A percentile compares a stretch with the other conserved stretches of the same genome.
Conservation (phyloP, 2,888 invertebrate species). For the Plutella xylostella region DNA sequence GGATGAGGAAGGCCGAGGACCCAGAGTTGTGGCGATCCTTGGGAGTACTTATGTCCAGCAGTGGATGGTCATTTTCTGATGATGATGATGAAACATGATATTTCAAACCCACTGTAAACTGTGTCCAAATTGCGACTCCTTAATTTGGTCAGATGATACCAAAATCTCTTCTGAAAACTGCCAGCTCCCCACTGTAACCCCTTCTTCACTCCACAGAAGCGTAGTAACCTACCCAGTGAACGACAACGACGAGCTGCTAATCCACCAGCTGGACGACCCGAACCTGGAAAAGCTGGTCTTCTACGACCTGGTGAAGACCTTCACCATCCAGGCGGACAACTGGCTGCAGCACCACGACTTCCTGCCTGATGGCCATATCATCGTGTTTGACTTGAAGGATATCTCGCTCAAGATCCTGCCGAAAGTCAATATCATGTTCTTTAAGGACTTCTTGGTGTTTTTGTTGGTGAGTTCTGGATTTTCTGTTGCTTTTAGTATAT, state of each 20-base stretch:
- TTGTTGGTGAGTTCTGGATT: constrained; percentile 41
- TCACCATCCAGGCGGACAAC: constrained; percentile 36
- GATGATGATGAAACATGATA: too few relatives aligned
- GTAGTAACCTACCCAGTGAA: constrained; percentile 30
- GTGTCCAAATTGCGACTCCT: too few relatives aligned
- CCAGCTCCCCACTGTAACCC: too few relatives aligned
- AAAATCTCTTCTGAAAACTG: too few relatives aligned
- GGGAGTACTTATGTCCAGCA: too few relatives aligned
- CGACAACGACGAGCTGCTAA: constrained; percentile 33
- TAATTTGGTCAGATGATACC: too few relatives aligned
- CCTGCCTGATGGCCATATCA: constrained; percentile 40
- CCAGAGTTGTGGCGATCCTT: too few relatives aligned
- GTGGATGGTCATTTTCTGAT: too few relatives aligned
- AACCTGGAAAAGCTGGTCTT: constrained; percentile 37
- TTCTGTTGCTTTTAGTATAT: too few relatives aligned
- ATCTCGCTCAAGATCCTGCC: constrained; percentile 37
- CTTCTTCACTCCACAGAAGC: constrained; percentile 25
- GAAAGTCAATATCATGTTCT: constrained; percentile 42
- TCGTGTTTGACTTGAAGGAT: constrained; percentile 42
- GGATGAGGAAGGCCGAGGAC: too few relatives aligned
- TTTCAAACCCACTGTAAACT: too few relatives aligned
- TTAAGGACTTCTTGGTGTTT: constrained; percentile 41
- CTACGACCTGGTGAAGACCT: constrained; percentile 39
- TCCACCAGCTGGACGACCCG: constrained; percentile 39
- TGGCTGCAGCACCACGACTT: constrained; percentile 32